Conservation (phyloP, 2,797 vertebrate species). For the Harpagifer antarcticus region DNA sequence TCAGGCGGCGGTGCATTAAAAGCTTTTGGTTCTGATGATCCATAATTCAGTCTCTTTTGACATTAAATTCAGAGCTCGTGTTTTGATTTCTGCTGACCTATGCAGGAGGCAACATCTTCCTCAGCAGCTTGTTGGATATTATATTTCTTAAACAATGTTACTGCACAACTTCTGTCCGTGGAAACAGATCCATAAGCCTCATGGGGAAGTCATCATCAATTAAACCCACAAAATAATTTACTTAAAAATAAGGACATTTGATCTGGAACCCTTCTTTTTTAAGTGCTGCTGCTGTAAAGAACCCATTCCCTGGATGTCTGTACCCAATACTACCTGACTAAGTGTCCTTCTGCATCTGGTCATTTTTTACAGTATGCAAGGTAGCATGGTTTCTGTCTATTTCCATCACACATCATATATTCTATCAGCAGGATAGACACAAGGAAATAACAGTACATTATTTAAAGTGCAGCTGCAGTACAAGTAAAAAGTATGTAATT, state of each 20-base stretch:
- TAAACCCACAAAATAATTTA: slow-evolving; percentile 23
- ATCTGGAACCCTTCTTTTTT: too few species aligned
- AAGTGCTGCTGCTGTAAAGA: too few species aligned
- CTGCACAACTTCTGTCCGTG: slow-evolving; percentile 30
- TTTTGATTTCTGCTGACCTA: slow-evolving; percentile 73
- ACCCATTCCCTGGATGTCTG: too few species aligned
- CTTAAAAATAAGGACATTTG: neutral
- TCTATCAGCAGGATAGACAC: too few species aligned
- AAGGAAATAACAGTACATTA: too few species aligned
- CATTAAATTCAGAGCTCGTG: slow-evolving; percentile 60
- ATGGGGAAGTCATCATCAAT: slow-evolving; percentile 34
- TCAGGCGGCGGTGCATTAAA: slow-evolving; percentile 61
- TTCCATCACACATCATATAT: too few species aligned
- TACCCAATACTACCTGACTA: too few species aligned
- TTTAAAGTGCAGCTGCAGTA: too few species aligned
- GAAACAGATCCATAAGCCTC: slow-evolving; percentile 21
- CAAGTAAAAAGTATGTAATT: too few species aligned
- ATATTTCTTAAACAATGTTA: slow-evolving; percentile 56
- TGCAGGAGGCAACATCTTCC: slow-evolving; percentile 56
- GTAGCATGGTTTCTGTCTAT: too few species aligned
- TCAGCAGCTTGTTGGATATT: slow-evolving; percentile 60
- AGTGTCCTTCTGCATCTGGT: too few species aligned
- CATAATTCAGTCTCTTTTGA: slow-evolving; percentile 81
- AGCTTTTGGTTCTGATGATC: slow-evolving; percentile 69
- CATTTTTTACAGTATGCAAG: too few species aligned